Conservation (phyloP, 2,797 vertebrate genomes). For the Hyperoplus immaculatus region DNA sequence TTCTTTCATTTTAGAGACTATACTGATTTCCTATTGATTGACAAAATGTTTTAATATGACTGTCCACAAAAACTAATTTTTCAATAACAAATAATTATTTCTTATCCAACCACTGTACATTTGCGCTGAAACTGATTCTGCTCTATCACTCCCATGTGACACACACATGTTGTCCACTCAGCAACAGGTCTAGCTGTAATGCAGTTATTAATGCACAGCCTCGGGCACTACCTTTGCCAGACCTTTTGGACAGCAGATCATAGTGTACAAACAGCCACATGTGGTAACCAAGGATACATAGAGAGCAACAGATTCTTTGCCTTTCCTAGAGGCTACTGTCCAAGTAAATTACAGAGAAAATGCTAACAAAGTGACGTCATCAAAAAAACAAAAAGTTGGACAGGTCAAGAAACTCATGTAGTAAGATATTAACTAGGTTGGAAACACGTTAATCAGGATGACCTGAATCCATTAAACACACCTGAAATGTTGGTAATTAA, state of each 20-base stretch:
- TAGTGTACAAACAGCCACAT: conserved; percentile 3
- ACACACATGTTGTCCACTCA: not conserved
- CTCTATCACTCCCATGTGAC: not conserved
- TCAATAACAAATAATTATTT: not conserved
- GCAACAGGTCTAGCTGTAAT: conserved; percentile 37
- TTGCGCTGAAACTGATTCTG: conserved; percentile 7
- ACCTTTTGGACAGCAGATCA: conserved; percentile 22
- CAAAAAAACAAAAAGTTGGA: not conserved
- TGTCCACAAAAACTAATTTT: not conserved
- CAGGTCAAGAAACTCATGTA: no score
- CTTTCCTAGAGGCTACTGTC: not conserved
- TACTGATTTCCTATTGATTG: no score
- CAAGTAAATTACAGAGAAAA: not conserved
- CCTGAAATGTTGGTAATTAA: no score
- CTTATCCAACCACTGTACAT: not conserved
- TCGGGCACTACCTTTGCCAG: conserved; percentile 37
- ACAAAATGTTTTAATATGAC: not conserved
- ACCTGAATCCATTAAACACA: no score
- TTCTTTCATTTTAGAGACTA: no score
- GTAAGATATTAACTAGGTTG: no score
- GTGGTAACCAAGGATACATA: not conserved
- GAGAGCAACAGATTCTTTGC: not conserved
- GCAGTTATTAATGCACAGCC: conserved; percentile 44
- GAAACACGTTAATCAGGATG: no score
- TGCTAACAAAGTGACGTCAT: not conserved